phyloP scores from a whole-genome alignment of 2,113 vertebrate species.

The Peromyscus maniculatus region DNA sequence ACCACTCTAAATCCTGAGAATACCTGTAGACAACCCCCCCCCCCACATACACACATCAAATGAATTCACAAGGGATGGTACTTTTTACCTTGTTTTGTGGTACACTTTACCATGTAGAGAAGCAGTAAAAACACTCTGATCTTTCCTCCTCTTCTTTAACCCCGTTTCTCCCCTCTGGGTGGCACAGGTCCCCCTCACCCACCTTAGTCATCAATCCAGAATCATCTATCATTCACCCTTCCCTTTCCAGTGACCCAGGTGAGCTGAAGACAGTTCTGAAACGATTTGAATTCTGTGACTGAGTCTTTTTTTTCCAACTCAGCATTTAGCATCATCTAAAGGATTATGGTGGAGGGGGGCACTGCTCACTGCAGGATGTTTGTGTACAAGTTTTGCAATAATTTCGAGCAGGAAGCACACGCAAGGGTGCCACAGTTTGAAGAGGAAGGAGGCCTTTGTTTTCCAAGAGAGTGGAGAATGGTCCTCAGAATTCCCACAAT shows the following conservation, averaged over 20 bases:
- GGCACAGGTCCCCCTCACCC: fast-evolving
- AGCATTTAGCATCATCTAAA: neutral
- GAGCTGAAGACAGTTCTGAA: neutral
- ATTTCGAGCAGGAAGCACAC: neutral
- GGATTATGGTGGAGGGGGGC: neutral
- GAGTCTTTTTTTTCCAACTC: neutral
- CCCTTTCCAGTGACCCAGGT: neutral
- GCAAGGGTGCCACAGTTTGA: neutral
- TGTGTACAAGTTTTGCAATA: neutral
- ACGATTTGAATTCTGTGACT: neutral
- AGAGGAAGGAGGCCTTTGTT: conserved; percentile 8
- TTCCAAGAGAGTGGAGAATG: conserved; percentile 6
- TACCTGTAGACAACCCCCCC: neutral
- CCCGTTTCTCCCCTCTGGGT: neutral
- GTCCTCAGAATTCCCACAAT: conserved; percentile 42
- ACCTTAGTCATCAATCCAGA: neutral
- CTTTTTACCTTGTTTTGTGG: conserved; percentile 21
- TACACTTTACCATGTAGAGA: neutral
- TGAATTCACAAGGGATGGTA: neutral
- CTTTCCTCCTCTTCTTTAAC: neutral
- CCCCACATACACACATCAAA: neutral
- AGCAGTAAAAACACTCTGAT: neutral
- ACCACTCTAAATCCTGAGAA: conserved; percentile 1
- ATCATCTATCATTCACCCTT: neutral
- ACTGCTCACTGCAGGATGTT: neutral